Base-by-base conservation (phyloP, 2,888 invertebrate genomes). In the Scelioninae gen. 1 region DNA sequence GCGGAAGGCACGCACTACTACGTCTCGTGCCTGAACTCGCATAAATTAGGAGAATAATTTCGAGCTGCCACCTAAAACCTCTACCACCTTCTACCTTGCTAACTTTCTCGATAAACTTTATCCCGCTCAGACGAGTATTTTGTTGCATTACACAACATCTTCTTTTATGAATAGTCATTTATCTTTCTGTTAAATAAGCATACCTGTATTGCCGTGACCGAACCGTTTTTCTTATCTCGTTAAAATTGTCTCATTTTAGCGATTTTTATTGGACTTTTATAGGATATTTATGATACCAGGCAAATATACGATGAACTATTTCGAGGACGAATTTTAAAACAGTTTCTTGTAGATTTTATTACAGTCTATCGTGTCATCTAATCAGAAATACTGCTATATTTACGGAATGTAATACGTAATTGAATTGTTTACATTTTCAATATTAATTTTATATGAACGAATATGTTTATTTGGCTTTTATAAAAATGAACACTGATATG, bases 21-120 rank as follows among this genome's bases (percentile, higher is more conserved):
- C 72, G 63, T 78, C 74, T 77, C 53, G 56, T 77, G 76, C 82
- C 79, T 80, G 82, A 66, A 76, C 71, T 82, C 76, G 84, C 82
- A 84, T 82, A 82, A 79, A 82, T 82, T 84, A 82, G 69, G n/a
- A n/a, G n/a, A n/a, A n/a, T n/a, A n/a, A n/a, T n/a, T n/a, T n/a
- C n/a, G n/a, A n/a, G n/a, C n/a, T n/a, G n/a, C n/a, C n/a, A n/a
- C n/a, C n/a, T n/a, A n/a, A n/a, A n/a, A n/a, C n/a, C n/a, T n/a
- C n/a, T n/a, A n/a, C n/a, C n/a, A n/a, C n/a, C n/a, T n/a, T n/a
- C n/a, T n/a, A n/a, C n/a, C n/a, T n/a, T n/a, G n/a, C n/a, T n/a
- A n/a, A n/a, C n/a, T n/a, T n/a, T n/a, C n/a, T n/a, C n/a, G n/a
- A n/a, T n/a, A 82, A 84, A 84, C 78, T 79, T 81, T 75, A 78